Conservation (phyloP, 2,113 vertebrate genomes). For the Phyllostomus discolor region DNA sequence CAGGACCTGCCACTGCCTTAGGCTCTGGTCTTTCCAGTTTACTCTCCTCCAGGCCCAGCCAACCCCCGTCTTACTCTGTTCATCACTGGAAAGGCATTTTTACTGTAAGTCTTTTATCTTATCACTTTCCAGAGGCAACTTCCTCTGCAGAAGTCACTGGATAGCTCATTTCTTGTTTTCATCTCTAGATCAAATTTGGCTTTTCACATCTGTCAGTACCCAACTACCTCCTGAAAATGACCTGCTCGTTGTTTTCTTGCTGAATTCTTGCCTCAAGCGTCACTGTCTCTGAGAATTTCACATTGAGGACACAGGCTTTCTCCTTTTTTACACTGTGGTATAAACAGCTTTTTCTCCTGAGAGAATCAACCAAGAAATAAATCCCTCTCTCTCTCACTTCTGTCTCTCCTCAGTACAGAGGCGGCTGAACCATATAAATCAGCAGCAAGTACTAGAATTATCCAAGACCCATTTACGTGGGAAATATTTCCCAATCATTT, state of each 20-base stretch:
- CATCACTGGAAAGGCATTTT: background rate
- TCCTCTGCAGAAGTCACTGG: slow-evolving; percentile 13
- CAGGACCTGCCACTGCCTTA: background rate
- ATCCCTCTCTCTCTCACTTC: background rate
- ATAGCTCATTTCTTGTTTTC: slow-evolving; percentile 17
- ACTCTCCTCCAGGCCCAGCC: background rate
- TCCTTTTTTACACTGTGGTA: background rate
- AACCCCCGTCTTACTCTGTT: background rate
- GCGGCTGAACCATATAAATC: background rate
- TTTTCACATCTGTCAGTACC: slow-evolving; percentile 25
- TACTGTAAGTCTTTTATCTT: background rate
- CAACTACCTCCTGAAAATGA: slow-evolving; percentile 35
- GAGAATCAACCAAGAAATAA: background rate
- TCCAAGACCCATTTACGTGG: background rate
- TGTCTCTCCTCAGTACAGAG: background rate
- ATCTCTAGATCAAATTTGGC: background rate
- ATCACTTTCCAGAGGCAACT: background rate
- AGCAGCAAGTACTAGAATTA: background rate
- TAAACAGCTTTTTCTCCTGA: background rate
- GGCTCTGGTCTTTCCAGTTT: background rate
- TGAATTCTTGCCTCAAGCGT: background rate
- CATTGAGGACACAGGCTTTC: background rate
- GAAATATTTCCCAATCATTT: background rate
- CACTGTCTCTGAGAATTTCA: slow-evolving; percentile 6
- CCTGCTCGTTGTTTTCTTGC: slow-evolving; percentile 22